phyloP scores from a whole-genome alignment of 1,140 invertebrate genomes.

The Geopemphigus sp. region DNA sequence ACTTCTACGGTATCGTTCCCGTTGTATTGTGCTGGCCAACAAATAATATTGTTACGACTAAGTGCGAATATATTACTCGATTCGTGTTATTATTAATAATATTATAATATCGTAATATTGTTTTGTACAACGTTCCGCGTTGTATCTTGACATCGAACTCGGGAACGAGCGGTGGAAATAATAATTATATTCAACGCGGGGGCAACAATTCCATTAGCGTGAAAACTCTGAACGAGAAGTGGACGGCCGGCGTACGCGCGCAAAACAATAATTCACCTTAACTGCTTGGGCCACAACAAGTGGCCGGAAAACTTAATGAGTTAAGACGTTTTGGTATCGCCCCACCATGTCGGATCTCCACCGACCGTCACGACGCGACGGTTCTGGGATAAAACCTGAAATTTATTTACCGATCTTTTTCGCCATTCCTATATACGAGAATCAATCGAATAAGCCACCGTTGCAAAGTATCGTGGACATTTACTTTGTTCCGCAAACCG shows the following conservation, averaged over 20 bases:
- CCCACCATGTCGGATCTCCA: too few relatives aligned
- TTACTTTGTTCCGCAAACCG: too few relatives aligned
- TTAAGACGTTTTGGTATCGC: constrained; percentile 11
- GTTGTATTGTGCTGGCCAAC: too few relatives aligned
- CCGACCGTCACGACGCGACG: too few relatives aligned
- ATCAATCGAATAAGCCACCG: too few relatives aligned
- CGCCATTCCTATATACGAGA: too few relatives aligned
- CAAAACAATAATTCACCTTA: constrained; percentile 29
- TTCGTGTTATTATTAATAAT: not conserved
- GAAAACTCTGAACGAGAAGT: not conserved
- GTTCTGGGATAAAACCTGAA: too few relatives aligned
- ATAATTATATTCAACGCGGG: not conserved
- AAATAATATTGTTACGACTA: too few relatives aligned
- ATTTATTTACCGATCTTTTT: too few relatives aligned
- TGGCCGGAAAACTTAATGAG: not conserved
- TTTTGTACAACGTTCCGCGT: too few relatives aligned
- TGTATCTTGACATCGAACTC: not conserved
- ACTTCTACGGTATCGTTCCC: too few relatives aligned
- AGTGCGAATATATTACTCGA: not conserved
- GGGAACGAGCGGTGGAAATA: not conserved
- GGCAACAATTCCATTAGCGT: not conserved
- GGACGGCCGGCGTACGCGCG: not conserved
- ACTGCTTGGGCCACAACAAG: constrained; percentile 22
- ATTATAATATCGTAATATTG: not conserved
- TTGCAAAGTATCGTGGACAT: too few relatives aligned